Conservation (phyloP, 1,140 invertebrate species). For the Eciton burchellii region DNA sequence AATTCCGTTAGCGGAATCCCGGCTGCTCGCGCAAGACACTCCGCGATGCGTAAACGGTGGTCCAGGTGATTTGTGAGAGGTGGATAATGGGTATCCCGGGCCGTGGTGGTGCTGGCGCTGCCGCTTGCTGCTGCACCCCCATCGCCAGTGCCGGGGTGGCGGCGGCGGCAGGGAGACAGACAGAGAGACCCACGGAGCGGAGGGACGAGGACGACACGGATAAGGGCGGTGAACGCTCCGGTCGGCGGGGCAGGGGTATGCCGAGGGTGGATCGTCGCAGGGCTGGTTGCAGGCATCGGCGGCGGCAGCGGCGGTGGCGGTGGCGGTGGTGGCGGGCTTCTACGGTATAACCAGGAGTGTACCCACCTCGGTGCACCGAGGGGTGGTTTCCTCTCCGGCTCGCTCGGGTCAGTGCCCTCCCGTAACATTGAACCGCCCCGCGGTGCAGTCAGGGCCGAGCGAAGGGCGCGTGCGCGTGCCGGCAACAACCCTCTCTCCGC, state of each 20-base stretch:
- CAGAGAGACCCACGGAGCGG: slow-evolving; percentile 20
- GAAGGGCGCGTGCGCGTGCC: slow-evolving; percentile 78
- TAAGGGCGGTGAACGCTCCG: slow-evolving; percentile 48
- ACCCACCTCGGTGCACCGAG: slow-evolving; percentile 77
- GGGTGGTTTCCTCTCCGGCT: slow-evolving; percentile 73
- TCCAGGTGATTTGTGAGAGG: slow-evolving; percentile 84
- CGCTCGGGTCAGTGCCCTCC: slow-evolving; percentile 84
- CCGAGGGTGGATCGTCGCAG: slow-evolving; percentile 70
- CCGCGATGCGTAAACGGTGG: slow-evolving; percentile 73
- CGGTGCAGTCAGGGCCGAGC: slow-evolving; percentile 84
- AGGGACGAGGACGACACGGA: slow-evolving; percentile 11
- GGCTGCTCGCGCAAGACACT: slow-evolving; percentile 62
- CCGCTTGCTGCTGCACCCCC: slow-evolving; percentile 42
- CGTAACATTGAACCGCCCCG: slow-evolving; percentile 86
- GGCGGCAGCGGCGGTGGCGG: slow-evolving; percentile 41
- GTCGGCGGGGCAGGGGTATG: slow-evolving; percentile 1
- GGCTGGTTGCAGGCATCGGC: slow-evolving; percentile 69
- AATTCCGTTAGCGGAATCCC: slow-evolving; percentile 39
- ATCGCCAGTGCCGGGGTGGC: slow-evolving; percentile 60
- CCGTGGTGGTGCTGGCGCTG: slow-evolving; percentile 57
- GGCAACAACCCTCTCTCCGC: slow-evolving; percentile 63
- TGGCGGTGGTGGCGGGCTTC: slow-evolving; percentile 62
- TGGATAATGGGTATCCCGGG: slow-evolving; percentile 80
- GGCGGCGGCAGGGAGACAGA: slow-evolving; percentile 52
- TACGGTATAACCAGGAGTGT: slow-evolving; percentile 78